Conservation (phyloP, 2,113 vertebrate genomes). For the Empidonax alnorum region DNA sequence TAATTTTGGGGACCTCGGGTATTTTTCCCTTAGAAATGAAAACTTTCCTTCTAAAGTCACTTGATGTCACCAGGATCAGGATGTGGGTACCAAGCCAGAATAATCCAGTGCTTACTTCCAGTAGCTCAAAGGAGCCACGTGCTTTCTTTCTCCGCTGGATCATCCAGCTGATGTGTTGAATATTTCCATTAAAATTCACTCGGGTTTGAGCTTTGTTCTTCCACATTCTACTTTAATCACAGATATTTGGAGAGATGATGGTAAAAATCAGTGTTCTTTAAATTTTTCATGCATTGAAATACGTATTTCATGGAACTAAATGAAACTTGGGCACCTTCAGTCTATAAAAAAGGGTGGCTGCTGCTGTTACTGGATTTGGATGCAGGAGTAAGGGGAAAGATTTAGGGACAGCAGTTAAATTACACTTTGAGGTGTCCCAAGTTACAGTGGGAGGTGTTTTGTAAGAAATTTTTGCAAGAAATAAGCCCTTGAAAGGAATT, state of each 20-base stretch:
- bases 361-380: not conserved
- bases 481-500: not conserved
- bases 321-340: not conserved
- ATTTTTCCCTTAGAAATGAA: not conserved
- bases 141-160: not conserved
- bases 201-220: not conserved
- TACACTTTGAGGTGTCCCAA: not conserved
- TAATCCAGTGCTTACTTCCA: not conserved
- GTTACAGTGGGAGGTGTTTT: rapidly evolving
- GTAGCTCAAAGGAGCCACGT: not conserved
- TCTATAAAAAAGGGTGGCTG: not conserved
- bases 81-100: not conserved
- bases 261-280: rapidly evolving
- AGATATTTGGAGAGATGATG: not conserved
- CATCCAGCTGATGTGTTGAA: not conserved
- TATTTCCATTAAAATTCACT: not conserved
- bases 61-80: not conserved
- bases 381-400: rapidly evolving
- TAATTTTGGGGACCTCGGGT: not conserved
- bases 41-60: not conserved
- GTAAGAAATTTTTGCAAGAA: not conserved
- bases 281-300: not conserved
- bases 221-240: not conserved
- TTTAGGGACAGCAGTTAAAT: not conserved
- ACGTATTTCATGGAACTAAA: not conserved